Conservation (phyloP, 2,888 invertebrate genomes). For the Trypoxylon attenuatum region DNA sequence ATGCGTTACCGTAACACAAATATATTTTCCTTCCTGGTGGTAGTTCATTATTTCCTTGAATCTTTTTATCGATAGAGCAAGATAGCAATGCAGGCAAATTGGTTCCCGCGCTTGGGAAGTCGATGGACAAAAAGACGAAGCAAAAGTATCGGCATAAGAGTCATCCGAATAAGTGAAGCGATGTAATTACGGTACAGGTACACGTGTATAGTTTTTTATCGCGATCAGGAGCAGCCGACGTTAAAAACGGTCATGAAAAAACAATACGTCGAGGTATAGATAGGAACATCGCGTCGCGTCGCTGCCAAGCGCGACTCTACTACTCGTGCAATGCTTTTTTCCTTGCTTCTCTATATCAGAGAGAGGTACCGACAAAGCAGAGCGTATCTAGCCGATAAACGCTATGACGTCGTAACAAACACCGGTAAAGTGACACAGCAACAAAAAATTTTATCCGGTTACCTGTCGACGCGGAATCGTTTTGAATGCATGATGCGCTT, state of each 20-base stretch:
- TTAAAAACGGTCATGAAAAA: slow-evolving; percentile 34
- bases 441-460: slow-evolving; percentile 29
- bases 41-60: too few relatives aligned
- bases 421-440: neutral
- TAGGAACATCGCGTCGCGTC: slow-evolving; percentile 17
- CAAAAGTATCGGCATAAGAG: neutral
- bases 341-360: neutral
- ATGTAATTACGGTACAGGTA: slow-evolving; percentile 34
- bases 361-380: slow-evolving; percentile 24
- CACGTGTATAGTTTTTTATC: slow-evolving; percentile 31
- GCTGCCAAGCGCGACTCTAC: neutral
- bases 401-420: slow-evolving; percentile 38
- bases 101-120: too few relatives aligned
- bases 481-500: slow-evolving; percentile 4
- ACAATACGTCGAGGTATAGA: slow-evolving; percentile 13
- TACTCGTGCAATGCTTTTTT: slow-evolving; percentile 14
- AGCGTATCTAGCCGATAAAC: slow-evolving; percentile 33
- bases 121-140: too few relatives aligned
- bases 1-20: too few relatives aligned
- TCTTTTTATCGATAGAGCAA: too few relatives aligned
- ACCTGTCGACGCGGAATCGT: slow-evolving; percentile 9
- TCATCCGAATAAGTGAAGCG: slow-evolving; percentile 21
- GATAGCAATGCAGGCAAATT: too few relatives aligned
- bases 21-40: too few relatives aligned
- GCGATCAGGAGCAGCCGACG: slow-evolving; percentile 32